These are phyloP conservation scores for Synergus itoensis DNA, from an alignment of 2,888 invertebrate species.

Conservation along the genomic window DNA sequence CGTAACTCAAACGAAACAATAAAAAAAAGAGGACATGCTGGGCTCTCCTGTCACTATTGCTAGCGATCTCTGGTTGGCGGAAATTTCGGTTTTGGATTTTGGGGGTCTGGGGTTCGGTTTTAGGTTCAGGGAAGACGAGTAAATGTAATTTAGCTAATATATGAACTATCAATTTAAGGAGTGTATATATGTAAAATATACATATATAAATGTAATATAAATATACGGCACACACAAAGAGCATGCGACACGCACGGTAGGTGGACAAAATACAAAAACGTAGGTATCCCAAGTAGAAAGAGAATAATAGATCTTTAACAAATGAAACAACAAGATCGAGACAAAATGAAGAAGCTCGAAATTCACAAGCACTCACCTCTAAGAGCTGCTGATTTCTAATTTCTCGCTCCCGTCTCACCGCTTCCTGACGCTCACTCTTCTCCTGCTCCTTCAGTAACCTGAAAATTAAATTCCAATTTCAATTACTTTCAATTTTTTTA, in stretches of 20 bases:
- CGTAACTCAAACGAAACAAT: conserved; percentile 36
- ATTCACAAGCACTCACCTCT: conserved; percentile 83
- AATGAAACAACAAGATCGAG: conserved; percentile 57
- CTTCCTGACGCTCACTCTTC: conserved; percentile 90
- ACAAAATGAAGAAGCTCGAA: conserved; percentile 41
- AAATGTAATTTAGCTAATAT: conserved; percentile 50
- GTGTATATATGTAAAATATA: conserved; percentile 62
- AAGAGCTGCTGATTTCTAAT: conserved; percentile 90
- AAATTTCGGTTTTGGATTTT: conserved; percentile 56
- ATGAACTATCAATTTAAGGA: conserved; percentile 55
- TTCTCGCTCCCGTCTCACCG: conserved; percentile 89
- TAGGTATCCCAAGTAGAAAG: conserved; percentile 71
- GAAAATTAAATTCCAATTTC: conserved; percentile 49
- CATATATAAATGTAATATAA: conserved; percentile 66
- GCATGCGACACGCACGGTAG: conserved; percentile 78
- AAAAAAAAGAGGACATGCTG: conserved; percentile 69
- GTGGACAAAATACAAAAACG: conserved; percentile 74
- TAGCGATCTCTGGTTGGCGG: conserved; percentile 72
- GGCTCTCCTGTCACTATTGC: conserved; percentile 78
- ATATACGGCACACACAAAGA: conserved; percentile 77
- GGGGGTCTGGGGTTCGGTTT: conserved; percentile 42
- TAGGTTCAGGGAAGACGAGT: conserved; percentile 50
- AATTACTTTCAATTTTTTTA: neutral
- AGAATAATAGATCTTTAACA: conserved; percentile 67
- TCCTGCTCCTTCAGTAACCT: conserved; percentile 86